These are phyloP conservation scores for Diplodus sargus DNA, from an alignment of 2,797 vertebrate species.

Conservation along the genomic window DNA sequence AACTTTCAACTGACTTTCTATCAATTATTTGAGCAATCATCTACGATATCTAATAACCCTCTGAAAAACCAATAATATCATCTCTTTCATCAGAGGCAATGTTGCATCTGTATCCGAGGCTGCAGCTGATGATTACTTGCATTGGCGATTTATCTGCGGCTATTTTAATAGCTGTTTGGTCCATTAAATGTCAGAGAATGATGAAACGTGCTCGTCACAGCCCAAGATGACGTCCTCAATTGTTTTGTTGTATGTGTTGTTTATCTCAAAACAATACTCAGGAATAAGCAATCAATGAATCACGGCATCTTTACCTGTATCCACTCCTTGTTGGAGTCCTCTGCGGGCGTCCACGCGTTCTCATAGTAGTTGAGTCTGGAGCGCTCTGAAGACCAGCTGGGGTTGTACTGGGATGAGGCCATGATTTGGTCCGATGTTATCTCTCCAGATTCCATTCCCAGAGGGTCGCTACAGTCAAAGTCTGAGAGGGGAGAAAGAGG, in stretches of 20 bases:
- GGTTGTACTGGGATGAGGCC: slow-evolving; percentile 94
- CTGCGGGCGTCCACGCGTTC: slow-evolving; percentile 97
- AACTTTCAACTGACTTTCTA: no score
- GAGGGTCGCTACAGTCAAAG: slow-evolving; percentile 94
- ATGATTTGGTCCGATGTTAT: slow-evolving; percentile 95
- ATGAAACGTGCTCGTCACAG: no score
- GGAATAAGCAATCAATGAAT: no score
- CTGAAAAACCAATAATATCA: neutral
- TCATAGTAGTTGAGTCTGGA: slow-evolving; percentile 96
- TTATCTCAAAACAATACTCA: no score
- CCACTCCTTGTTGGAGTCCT: slow-evolving; percentile 95
- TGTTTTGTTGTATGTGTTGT: no score
- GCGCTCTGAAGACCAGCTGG: slow-evolving; percentile 95
- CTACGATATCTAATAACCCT: neutral
- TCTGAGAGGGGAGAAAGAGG: slow-evolving; percentile 76
- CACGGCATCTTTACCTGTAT: slow-evolving; percentile 90
- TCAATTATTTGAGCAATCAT: neutral
- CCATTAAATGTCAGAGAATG: no score
- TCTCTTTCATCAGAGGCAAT: neutral
- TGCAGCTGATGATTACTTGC: no score
- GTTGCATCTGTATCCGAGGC: neutral
- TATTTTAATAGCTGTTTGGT: no score
- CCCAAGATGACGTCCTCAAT: no score
- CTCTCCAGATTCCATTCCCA: slow-evolving; percentile 98
- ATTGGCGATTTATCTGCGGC: no score